A percentile compares a stretch with the other conserved stretches of the same genome.
Conservation (phyloP, 2,888 invertebrate species). For the Cantharis lateralis region DNA sequence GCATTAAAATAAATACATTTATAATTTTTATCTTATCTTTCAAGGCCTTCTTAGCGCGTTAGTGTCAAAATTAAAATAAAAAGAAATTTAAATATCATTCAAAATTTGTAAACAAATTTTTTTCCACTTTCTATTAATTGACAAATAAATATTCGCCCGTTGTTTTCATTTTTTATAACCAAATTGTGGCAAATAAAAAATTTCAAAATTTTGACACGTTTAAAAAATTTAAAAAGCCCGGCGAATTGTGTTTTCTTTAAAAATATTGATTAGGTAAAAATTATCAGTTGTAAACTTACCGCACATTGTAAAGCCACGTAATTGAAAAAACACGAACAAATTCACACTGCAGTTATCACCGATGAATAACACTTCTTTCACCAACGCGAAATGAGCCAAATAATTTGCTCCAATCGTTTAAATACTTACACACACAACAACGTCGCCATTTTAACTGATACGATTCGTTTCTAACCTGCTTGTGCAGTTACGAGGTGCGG, state of each 20-base stretch:
- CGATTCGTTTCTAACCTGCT: background rate
- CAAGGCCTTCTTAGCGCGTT: background rate
- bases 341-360: background rate
- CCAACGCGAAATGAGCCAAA: constrained; percentile 23
- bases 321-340: constrained; percentile 19
- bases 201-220: background rate
- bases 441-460: constrained; percentile 11
- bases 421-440: constrained; percentile 18
- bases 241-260: background rate
- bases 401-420: constrained; percentile 28
- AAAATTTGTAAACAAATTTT: background rate
- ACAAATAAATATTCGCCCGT: background rate
- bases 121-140: background rate
- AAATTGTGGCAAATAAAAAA: background rate
- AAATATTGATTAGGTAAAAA: background rate
- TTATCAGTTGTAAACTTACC: constrained; percentile 19
- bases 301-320: constrained; percentile 33
- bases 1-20: background rate
- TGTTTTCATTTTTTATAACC: background rate
- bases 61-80: background rate
- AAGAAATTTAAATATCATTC: background rate
- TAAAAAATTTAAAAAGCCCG: background rate
- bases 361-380: background rate
- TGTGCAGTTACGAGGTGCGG: background rate
- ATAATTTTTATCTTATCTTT: background rate